Evolutionary conservation across 2,113 vertebrate genomes (phyloP), one percentile per base, ranked within the genome.

Genomic region (Tringa solitaria): DNA sequence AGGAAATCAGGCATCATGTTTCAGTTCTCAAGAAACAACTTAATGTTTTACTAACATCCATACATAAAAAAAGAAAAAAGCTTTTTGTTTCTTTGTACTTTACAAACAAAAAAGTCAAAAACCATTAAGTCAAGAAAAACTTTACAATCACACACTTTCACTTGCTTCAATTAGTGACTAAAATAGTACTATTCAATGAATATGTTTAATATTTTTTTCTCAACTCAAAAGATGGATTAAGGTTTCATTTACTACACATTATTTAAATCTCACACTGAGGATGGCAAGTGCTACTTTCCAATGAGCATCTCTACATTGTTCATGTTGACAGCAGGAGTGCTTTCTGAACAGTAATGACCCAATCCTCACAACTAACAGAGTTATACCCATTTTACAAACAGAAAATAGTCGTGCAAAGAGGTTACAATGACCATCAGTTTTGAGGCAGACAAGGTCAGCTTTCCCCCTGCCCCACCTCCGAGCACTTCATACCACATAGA

Each of bases 271-370:
- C 37, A 59, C 39, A 56, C 28, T 21, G 37, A 53, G 18, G 22
- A 53, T 27, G 13, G 24, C 27, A 84, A 75, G 16, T 21, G 18
- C 33, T 75, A 30, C 41, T 79, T 90, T 79, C 60, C 75, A 87
- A 8, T 27, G 11, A 87, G 12, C 39, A 43, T 14, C 12, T 46
- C 8, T 8, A n/a, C 32, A 14, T 33, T 48, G 13, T 7, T 91
- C 26, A 46, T 2, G 1, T 23, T 64, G 17, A 46, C 33, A n/a
- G 35, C 8, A 68, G 0, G 3, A 81, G 14, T 18, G 33, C 9
- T 41, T 65, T 37, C 28, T 51, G 23, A 33, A 57, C 22, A 33
- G 8, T 17, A 75, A 70, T 7, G 14, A 43, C 33, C 13, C 33
- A 37, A 15, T 10, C 21, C 63, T 74, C 65, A 43, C 35, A 84